Conservation (phyloP, 2,113 vertebrate genomes). For the Leptocoma aspasia region DNA sequence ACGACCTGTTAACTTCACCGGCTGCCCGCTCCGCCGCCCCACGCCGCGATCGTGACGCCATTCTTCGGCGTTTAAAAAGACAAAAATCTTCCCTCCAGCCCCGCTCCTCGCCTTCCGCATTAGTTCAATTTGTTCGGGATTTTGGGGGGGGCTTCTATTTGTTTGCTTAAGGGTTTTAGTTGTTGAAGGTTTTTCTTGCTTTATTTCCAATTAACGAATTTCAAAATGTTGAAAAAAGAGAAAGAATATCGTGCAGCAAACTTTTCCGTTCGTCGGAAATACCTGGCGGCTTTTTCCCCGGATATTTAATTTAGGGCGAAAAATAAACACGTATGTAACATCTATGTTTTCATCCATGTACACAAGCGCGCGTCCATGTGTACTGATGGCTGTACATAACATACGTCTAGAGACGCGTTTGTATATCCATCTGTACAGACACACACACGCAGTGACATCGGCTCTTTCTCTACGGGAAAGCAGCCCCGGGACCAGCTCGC, state of each 20-base stretch:
- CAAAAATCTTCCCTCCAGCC: neutral
- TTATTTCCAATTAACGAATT: neutral
- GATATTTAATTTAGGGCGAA: neutral
- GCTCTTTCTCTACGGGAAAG: neutral
- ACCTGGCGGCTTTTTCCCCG: neutral
- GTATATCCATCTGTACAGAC: no score
- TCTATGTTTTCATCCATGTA: neutral
- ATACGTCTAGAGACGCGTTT: no score
- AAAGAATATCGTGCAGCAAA: neutral
- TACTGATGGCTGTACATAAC: no score
- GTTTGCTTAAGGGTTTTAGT: neutral
- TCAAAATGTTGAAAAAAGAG: neutral
- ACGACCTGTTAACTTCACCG: slow-evolving; percentile 33
- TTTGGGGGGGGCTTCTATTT: neutral
- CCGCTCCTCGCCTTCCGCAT: neutral
- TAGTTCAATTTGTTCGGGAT: neutral
- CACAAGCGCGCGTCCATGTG: no score
- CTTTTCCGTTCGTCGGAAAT: neutral
- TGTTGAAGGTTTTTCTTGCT: neutral
- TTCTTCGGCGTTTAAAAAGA: neutral
- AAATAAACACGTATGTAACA: neutral
- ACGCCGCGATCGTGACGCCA: neutral
- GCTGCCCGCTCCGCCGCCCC: neutral
- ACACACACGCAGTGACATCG: neutral
- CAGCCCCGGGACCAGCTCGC: neutral